These are phyloP conservation scores for Phyllotreta striolata DNA, from an alignment of 2,888 invertebrate species.

Conservation along the genomic window DNA sequence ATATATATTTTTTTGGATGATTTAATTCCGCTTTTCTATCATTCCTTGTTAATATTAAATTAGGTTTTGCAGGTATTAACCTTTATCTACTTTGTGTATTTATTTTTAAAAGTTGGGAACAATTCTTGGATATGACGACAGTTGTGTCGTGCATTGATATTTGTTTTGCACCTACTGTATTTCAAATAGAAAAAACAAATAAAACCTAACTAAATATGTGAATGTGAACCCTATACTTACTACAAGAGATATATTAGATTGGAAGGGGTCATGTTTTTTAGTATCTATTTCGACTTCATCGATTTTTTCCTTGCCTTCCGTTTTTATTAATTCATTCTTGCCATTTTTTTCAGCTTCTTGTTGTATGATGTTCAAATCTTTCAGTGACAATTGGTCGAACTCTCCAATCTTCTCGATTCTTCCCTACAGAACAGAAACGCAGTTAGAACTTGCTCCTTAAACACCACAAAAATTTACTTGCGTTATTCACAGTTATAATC, in stretches of 20 bases:
- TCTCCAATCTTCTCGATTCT: constrained; percentile 68
- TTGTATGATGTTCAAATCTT: constrained; percentile 55
- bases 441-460: not conserved
- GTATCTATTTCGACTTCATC: constrained; percentile 37
- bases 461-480: constrained; percentile 42
- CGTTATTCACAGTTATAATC: constrained; percentile 73
- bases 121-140: too few species aligned
- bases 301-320: not conserved
- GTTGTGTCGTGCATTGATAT: too few species aligned
- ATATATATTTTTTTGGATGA: too few species aligned
- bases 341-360: constrained; percentile 39
- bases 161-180: too few species aligned
- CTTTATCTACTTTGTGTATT: too few species aligned
- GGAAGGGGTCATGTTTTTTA: constrained; percentile 44
- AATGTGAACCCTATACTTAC: too few species aligned
- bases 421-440: constrained; percentile 61
- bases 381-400: constrained; percentile 66
- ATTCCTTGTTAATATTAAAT: too few species aligned
- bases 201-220: too few species aligned
- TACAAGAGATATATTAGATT: constrained; percentile 52
- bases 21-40: too few species aligned
- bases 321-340: not conserved
- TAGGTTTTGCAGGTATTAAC: too few species aligned
- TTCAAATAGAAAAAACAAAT: too few species aligned
- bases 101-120: too few species aligned